Evolutionary conservation across 53 echinoderm and acorn worm genomes (phyloP), one percentile per base, ranked within the genome.

Genomic region (Holothuria leucospilota): DNA sequence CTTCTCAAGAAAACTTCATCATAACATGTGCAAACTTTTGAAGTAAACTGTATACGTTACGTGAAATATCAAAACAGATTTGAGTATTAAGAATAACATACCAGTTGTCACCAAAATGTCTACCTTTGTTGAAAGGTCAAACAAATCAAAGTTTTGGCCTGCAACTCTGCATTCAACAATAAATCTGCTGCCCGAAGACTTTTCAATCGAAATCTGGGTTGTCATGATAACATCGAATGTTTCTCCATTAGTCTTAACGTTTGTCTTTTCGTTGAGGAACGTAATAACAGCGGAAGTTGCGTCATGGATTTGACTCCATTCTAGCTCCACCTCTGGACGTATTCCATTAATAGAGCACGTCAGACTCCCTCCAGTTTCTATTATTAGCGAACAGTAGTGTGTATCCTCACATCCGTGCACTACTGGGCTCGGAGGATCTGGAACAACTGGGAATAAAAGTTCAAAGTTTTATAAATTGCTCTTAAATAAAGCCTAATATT

Each of bases 291-390:
- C 15, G 6, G 72, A 39, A 29, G 40, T 49, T 20, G 21, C 42
- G 20, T 72, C 20, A 12, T 42, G 39, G 20, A 41, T 12, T 39
- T 41, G 40, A 42, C 14, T 39, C 72, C 40, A 12, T 20, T 72
- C 72, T 9, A 72, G 41, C 9, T 72, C 40, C 9, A 40, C 42
- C 42, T 72, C 72, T 14, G 72, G 72, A 15, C 72, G 72, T 72
- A 72, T 49, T 8, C 72, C 72, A 1, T 42, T n/a, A 42, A 72
- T 23, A 21, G 41, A 14, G 49, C 72, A 72, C 7, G 0, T 41
- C 42, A 72, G 20, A 40, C 18, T 15, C 11, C 72, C 72, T 23
- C 49, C 72, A n/a, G 4, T 27, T 6, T 39, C 13, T 42, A 49
- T 39, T 8, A 39, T 20, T 20, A 72, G 20, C 0, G 23, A 39